Evolutionary conservation across 2,888 invertebrate species (phyloP).

Genomic region (Lepidonotus clava): DNA sequence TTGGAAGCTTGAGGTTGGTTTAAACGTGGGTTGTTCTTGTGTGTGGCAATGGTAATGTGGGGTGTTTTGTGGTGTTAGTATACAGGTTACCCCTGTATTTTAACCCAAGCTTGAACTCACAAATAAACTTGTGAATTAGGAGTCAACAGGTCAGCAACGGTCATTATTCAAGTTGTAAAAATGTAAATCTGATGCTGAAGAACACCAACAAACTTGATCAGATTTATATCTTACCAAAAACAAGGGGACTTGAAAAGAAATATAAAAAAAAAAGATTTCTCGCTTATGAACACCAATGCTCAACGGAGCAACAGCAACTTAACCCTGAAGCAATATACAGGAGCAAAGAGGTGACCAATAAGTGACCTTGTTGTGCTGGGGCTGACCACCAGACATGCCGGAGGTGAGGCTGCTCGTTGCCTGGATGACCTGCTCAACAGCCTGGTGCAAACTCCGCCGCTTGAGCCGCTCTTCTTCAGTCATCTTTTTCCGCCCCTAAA

Average conservation of each 20-base stretch:
- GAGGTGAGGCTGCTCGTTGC: conserved; percentile 37
- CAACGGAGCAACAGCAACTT: not conserved
- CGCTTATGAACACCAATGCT: not conserved
- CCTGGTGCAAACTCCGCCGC: conserved; percentile 36
- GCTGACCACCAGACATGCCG: not conserved
- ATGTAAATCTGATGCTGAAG: conserved; percentile 11
- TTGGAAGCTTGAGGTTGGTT: too few relatives aligned
- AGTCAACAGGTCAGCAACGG: too few relatives aligned
- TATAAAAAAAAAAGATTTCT: too few relatives aligned
- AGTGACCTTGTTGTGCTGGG: conserved; percentile 11
- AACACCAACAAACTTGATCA: not conserved
- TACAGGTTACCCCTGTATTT: too few relatives aligned
- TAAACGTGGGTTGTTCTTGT: too few relatives aligned
- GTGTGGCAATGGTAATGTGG: too few relatives aligned
- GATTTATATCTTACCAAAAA: not conserved
- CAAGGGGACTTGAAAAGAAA: not conserved
- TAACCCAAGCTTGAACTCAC: too few relatives aligned
- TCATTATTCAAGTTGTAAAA: not conserved
- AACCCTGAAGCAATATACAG: conserved; percentile 14
- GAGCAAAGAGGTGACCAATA: not conserved
- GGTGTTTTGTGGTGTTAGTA: too few relatives aligned
- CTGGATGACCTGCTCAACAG: conserved; percentile 40
- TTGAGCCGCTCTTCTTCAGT: conserved; percentile 16
- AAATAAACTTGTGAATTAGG: too few relatives aligned
- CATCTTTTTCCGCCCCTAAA: conserved; percentile 28